Percentiles rank a stretch among this genome's conserved stretches.
Evolutionary conservation across 92 coral and sea anemone species (phyloP).

Genomic region (Pocillopora grandis): DNA sequence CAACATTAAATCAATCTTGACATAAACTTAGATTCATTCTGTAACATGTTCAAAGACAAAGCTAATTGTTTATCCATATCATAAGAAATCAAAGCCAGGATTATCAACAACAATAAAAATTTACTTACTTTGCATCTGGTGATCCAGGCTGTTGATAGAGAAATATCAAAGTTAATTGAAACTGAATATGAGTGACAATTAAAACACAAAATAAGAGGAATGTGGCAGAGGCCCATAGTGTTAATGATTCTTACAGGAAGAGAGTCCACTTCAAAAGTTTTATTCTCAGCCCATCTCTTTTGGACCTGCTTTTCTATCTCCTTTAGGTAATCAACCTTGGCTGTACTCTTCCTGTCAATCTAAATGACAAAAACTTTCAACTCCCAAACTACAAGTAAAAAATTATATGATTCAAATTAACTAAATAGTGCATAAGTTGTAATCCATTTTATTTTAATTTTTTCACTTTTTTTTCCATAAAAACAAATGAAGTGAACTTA

Average conservation of each 20-base stretch:
- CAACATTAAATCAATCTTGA: no score
- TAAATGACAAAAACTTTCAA: neutral
- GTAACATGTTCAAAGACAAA: no score
- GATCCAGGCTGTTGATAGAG: constrained; percentile 41
- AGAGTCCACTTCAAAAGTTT: constrained; percentile 84
- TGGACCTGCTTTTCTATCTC: constrained; percentile 79
- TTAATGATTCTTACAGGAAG: constrained; percentile 28
- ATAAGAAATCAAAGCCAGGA: no score
- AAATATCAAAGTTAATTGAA: neutral
- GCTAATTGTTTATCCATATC: no score
- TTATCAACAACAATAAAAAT: no score
- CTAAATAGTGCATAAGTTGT: no score
- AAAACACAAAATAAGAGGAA: neutral
- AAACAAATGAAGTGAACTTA: no score
- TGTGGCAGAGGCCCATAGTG: neutral
- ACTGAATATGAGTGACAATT: neutral
- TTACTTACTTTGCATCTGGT: constrained; percentile 39
- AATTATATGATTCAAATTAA: no score
- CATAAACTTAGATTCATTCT: no score
- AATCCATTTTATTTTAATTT: no score
- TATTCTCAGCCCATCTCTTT: constrained; percentile 77
- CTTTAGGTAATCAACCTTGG: constrained; percentile 88
- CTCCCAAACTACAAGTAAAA: neutral
- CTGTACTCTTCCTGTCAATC: constrained; percentile 95
- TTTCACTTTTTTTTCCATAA: no score